A percentile compares a stretch with the other conserved stretches of the same genome.
Conservation (phyloP, 1,140 invertebrate genomes). For the Drosophila azteca region DNA sequence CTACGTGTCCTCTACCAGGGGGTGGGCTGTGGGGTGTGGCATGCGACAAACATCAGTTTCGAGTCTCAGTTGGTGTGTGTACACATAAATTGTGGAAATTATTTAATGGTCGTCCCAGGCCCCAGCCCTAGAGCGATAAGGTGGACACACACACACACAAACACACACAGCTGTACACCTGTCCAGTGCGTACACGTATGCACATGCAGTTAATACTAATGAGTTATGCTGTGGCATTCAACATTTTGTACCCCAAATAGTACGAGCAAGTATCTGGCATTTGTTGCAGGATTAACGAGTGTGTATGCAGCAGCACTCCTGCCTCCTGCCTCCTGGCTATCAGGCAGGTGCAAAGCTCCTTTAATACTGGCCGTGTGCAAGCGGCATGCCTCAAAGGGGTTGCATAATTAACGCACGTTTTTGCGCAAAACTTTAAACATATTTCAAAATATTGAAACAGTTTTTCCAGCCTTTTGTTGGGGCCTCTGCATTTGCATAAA, state of each 20-base stretch:
- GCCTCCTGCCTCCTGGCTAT: too few species aligned
- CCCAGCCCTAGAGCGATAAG: slow-evolving; percentile 62
- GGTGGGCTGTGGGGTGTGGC: slow-evolving; percentile 8
- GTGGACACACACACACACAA: slow-evolving; percentile 11
- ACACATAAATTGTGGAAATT: slow-evolving; percentile 78
- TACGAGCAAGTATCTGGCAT: slow-evolving; percentile 20
- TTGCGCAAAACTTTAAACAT: too few species aligned
- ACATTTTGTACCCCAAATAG: slow-evolving; percentile 39
- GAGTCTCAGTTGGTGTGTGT: slow-evolving; percentile 67
- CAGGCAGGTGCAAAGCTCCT: too few species aligned
- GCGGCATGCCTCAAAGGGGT: too few species aligned
- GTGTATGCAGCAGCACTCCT: not conserved
- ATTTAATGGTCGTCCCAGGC: slow-evolving; percentile 68
- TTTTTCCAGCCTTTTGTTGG: too few species aligned
- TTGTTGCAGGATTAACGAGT: not conserved
- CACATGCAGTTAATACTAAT: slow-evolving; percentile 77
- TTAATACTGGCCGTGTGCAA: too few species aligned
- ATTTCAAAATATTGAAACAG: too few species aligned
- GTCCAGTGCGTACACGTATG: slow-evolving; percentile 2
- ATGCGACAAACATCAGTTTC: slow-evolving; percentile 38
- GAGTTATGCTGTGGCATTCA: slow-evolving; percentile 67
- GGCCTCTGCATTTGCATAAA: slow-evolving; percentile 32
- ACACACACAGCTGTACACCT: slow-evolving; percentile 20
- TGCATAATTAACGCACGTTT: too few species aligned
- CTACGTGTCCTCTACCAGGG: slow-evolving; percentile 8